Conservation (phyloP, 2,113 vertebrate genomes). For the Brachyistius frenatus region DNA sequence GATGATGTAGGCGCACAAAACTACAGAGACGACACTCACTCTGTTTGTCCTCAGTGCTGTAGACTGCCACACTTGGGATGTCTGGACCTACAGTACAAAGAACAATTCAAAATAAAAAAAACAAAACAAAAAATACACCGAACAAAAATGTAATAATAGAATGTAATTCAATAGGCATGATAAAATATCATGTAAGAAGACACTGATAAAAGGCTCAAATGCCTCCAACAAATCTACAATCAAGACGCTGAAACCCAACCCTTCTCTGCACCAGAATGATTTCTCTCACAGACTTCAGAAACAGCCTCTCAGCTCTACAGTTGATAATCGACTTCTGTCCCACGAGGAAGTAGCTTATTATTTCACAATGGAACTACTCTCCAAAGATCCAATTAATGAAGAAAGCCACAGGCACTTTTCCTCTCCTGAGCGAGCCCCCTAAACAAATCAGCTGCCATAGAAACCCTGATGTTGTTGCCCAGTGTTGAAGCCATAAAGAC, state of each 20-base stretch:
- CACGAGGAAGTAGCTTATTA: conserved; percentile 62
- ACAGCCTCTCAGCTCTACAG: conserved; percentile 29
- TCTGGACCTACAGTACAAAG: conserved; percentile 86
- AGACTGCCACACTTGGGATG: conserved; percentile 90
- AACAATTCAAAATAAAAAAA: conserved; percentile 22
- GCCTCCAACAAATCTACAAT: conserved; percentile 14
- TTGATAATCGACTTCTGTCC: conserved; percentile 62
- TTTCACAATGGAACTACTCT: conserved; percentile 60
- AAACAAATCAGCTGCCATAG: conserved; percentile 70
- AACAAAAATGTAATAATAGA: conserved; percentile 19
- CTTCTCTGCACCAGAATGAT: conserved; percentile 16
- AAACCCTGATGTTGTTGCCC: conserved; percentile 46
- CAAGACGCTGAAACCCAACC: conserved; percentile 23
- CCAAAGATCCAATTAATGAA: conserved; percentile 74
- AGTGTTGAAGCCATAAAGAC: conserved; percentile 23
- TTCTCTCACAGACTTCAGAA: conserved; percentile 17
- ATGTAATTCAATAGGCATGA: not conserved
- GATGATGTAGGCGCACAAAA: no score
- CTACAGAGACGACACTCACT: conserved; percentile 85
- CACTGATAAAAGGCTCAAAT: conserved; percentile 4
- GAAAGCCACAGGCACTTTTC: conserved; percentile 54
- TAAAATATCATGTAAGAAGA: conserved; percentile 5
- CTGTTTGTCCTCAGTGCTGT: conserved; percentile 85
- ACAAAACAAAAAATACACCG: conserved; percentile 1
- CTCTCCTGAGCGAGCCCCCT: conserved; percentile 43